phyloP scores from a whole-genome alignment of 2,888 invertebrate genomes.

The Temnothorax unifasciatus region DNA sequence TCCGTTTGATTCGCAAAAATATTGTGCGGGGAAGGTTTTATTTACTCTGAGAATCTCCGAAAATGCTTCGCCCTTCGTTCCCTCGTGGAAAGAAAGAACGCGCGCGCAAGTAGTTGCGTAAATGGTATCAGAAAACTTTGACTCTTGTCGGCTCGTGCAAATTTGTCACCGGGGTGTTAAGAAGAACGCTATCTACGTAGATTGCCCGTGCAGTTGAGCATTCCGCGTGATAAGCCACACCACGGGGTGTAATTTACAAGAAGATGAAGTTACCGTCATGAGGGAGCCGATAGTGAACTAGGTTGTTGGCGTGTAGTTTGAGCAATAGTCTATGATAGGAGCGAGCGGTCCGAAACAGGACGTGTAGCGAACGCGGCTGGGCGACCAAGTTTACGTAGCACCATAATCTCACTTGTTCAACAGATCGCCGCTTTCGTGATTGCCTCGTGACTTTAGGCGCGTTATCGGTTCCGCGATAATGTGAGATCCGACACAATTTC shows the following conservation, averaged over 20 bases:
- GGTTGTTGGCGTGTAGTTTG: slow-evolving; percentile 56
- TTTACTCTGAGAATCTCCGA: slow-evolving; percentile 6
- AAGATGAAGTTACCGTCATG: slow-evolving; percentile 65
- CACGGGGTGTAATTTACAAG: slow-evolving; percentile 57
- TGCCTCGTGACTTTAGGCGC: slow-evolving; percentile 59
- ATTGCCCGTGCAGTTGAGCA: slow-evolving; percentile 24
- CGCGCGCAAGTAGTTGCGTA: neutral
- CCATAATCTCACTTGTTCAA: slow-evolving; percentile 61
- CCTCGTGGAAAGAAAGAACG: neutral
- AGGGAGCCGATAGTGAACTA: slow-evolving; percentile 31
- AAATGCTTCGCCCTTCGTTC: neutral
- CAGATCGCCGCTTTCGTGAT: slow-evolving; percentile 55
- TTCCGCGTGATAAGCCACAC: slow-evolving; percentile 44
- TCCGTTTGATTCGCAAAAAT: slow-evolving; percentile 6
- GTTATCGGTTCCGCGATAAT: slow-evolving; percentile 16
- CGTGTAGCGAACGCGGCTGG: neutral
- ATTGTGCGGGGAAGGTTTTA: neutral
- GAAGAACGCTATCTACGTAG: slow-evolving; percentile 28
- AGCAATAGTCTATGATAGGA: slow-evolving; percentile 57
- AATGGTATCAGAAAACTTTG: slow-evolving; percentile 21
- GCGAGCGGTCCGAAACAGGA: slow-evolving; percentile 49
- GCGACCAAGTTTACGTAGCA: slow-evolving; percentile 62
- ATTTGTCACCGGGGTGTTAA: slow-evolving; percentile 10
- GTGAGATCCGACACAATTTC: neutral
- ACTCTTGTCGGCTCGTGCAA: neutral